Conservation (phyloP, 2,888 invertebrate genomes). For the Drosophila neoperkinsi region DNA sequence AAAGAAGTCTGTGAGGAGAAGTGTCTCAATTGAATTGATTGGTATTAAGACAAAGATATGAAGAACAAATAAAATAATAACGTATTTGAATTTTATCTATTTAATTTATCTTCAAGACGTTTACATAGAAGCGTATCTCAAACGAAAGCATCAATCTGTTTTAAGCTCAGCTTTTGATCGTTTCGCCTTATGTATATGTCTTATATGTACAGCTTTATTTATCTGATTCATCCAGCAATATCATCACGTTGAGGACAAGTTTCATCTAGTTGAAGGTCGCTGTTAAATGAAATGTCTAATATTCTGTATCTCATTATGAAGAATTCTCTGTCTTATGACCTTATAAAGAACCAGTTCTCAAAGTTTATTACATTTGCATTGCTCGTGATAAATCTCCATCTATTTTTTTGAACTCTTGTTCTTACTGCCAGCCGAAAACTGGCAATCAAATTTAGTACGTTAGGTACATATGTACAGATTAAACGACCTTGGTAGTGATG, state of each 20-base stretch:
- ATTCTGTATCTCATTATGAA: neutral
- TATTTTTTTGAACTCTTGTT: neutral
- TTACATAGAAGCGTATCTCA: neutral
- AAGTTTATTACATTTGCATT: neutral
- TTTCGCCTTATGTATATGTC: neutral
- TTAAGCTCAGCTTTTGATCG: neutral
- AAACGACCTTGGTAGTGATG: neutral
- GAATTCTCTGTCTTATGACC: neutral
- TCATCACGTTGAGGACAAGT: neutral
- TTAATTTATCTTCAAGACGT: neutral
- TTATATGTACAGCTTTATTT: neutral
- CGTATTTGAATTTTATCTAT: neutral
- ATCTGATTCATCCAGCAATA: neutral
- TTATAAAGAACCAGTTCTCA: constrained; percentile 24
- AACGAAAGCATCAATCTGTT: neutral
- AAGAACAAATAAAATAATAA: neutral
- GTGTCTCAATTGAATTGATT: constrained; percentile 47
- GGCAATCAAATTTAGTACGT: neutral
- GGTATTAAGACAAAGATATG: neutral
- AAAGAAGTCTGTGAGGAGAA: constrained; percentile 52
- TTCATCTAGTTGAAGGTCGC: neutral
- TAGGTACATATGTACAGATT: neutral
- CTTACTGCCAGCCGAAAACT: too few relatives aligned
- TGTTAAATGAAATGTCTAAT: neutral
- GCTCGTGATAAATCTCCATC: neutral